Percentiles rank a stretch among this genome's conserved stretches.
These are phyloP conservation scores for Cantharis nigra DNA, from an alignment of 2,888 invertebrate species.

Conservation along the genomic window DNA sequence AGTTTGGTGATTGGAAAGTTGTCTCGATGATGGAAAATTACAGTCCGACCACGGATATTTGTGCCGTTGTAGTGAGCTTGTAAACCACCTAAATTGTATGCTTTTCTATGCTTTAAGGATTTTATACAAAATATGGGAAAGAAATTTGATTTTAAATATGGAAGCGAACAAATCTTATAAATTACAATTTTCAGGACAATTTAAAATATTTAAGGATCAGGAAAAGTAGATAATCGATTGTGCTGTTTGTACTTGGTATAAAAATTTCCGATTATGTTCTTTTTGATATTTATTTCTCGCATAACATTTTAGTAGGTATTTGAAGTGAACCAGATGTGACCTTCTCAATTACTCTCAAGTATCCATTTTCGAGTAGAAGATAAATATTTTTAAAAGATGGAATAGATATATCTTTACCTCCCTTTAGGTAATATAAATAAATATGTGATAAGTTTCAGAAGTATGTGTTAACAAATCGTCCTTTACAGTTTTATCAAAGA, in stretches of 20 bases:
- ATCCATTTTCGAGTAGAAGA: conserved; percentile 3
- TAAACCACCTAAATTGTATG: neutral
- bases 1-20: neutral
- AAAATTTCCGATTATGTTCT: conserved; percentile 12
- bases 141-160: neutral
- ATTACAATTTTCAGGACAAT: neutral
- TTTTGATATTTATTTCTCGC: conserved; percentile 6
- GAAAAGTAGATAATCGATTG: neutral
- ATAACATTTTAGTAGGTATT: conserved; percentile 16
- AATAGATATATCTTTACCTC: conserved; percentile 1
- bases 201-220: neutral
- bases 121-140: neutral
- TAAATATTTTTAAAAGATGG: conserved; percentile 7
- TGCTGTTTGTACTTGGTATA: conserved; percentile 2
- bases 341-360: conserved; percentile 7
- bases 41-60: neutral
- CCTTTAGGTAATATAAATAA: conserved; percentile 8
- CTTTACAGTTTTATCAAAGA: neutral
- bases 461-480: neutral
- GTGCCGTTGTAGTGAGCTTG: neutral
- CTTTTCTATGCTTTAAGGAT: neutral
- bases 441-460: conserved; percentile 5
- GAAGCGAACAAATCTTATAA: neutral
- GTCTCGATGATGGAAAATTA: neutral
- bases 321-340: conserved; percentile 13